These are phyloP conservation scores for Papilio glaucus DNA, from an alignment of 1,140 invertebrate species.

Conservation along the genomic window DNA sequence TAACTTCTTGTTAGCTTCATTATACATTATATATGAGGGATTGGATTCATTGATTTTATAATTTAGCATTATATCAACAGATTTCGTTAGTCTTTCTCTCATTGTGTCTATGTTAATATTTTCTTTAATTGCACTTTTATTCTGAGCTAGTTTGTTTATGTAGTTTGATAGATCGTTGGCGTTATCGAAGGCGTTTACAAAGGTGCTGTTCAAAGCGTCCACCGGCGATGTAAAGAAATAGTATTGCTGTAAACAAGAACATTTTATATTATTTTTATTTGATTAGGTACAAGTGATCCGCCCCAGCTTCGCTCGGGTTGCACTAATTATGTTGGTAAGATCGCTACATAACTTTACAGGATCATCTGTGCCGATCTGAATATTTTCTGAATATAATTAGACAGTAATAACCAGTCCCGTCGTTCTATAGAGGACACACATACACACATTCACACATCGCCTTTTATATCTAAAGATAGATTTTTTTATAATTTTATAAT, in stretches of 20 bases:
- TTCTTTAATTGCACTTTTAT: conserved; percentile 53
- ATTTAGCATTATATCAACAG: conserved; percentile 56
- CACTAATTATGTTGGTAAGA: too few species aligned
- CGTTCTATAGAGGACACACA: too few species aligned
- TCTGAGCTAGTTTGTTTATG: conserved; percentile 56
- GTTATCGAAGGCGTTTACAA: conserved; percentile 61
- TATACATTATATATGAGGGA: conserved; percentile 57
- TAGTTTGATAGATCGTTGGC: conserved; percentile 54
- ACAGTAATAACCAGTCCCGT: too few species aligned
- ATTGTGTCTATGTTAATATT: conserved; percentile 53
- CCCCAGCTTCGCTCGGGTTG: too few species aligned
- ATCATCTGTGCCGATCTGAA: too few species aligned
- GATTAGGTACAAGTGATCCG: too few species aligned
- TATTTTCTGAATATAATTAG: too few species aligned
- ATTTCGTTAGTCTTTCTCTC: conserved; percentile 52
- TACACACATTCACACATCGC: too few species aligned
- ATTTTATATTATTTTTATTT: too few species aligned
- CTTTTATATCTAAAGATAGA: too few species aligned
- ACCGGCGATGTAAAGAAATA: conserved; percentile 68
- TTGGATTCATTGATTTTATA: conserved; percentile 60
- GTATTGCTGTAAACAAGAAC: conserved; percentile 74
- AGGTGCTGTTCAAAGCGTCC: conserved; percentile 64
- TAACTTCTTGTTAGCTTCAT: conserved; percentile 64
- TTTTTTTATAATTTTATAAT: too few species aligned
- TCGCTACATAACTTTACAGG: too few species aligned